Conservation (phyloP, 1,140 invertebrate genomes). For the Danaus plexippus region DNA sequence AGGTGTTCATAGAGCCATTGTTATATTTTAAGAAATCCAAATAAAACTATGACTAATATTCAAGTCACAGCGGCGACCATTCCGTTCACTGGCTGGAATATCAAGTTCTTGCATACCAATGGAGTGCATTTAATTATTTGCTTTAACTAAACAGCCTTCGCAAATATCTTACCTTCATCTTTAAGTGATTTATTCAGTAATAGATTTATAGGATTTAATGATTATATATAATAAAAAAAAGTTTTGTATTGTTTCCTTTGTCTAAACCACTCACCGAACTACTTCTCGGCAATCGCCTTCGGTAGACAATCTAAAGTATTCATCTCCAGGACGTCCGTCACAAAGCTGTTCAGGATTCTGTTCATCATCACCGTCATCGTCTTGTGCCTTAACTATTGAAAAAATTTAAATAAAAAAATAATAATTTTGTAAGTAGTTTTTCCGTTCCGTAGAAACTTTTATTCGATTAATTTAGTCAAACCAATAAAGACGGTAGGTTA, state of each 20-base stretch:
- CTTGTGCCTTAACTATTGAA: slow-evolving; percentile 72
- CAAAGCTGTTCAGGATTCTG: slow-evolving; percentile 87
- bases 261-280: slow-evolving; percentile 79
- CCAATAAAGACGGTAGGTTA: no score
- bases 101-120: slow-evolving; percentile 50
- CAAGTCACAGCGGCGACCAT: slow-evolving; percentile 48
- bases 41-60: slow-evolving; percentile 40
- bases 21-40: slow-evolving; percentile 5
- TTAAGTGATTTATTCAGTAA: not conserved
- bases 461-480: no score
- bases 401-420: no score
- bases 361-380: slow-evolving; percentile 78
- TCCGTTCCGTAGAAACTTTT: no score
- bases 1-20: no score
- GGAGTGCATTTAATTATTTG: slow-evolving; percentile 21
- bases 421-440: no score
- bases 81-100: slow-evolving; percentile 57
- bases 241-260: no score
- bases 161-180: not conserved
- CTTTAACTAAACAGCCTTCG: slow-evolving; percentile 15
- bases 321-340: slow-evolving; percentile 86
- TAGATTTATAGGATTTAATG: not conserved
- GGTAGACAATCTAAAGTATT: slow-evolving; percentile 88
- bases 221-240: no score
- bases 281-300: slow-evolving; percentile 93